Percentiles rank a stretch among this genome's conserved stretches.
Evolutionary conservation across 1,140 invertebrate species (phyloP).

Genomic region (Calliopsis andreniformis): DNA sequence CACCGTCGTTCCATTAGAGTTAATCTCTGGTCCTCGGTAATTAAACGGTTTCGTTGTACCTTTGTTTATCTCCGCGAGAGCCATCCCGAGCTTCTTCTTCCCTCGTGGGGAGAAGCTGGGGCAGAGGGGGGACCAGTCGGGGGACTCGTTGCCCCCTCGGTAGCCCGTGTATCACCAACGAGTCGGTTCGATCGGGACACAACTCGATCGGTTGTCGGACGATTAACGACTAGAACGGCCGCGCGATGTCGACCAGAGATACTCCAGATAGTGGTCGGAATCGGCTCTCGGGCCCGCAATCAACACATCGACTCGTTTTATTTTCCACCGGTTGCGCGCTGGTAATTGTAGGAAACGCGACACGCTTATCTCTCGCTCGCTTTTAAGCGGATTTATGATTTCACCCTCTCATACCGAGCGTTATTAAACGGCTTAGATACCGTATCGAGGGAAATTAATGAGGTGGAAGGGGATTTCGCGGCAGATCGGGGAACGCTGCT

Average conservation of each 20-base stretch:
- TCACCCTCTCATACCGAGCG: neutral
- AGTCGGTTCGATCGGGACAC: constrained; percentile 34
- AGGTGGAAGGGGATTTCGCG: too few species aligned
- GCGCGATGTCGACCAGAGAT: constrained; percentile 31
- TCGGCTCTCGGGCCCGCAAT: constrained; percentile 13
- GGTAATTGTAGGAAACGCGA: constrained; percentile 24
- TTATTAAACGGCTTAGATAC: constrained; percentile 12
- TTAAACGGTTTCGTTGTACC: constrained; percentile 74
- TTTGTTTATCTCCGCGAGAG: constrained; percentile 66
- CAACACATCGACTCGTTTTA: constrained; percentile 32
- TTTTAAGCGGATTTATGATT: constrained; percentile 17
- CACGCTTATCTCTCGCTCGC: constrained; percentile 14
- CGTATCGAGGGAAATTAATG: too few species aligned
- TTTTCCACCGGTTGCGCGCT: neutral
- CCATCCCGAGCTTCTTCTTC: neutral
- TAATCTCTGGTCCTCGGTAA: constrained; percentile 72
- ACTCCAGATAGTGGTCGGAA: constrained; percentile 11
- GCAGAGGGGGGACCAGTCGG: too few species aligned
- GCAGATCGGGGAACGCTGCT: too few species aligned
- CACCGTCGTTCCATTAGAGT: constrained; percentile 75
- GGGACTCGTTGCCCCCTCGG: constrained; percentile 29
- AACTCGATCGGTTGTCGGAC: constrained; percentile 48
- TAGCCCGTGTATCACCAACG: constrained; percentile 55
- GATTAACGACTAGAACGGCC: constrained; percentile 46
- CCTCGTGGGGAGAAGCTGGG: too few species aligned